Evolutionary conservation across 2,113 vertebrate species (phyloP), one percentile per base, ranked within the genome.

Genomic region (Podarcis muralis): DNA sequence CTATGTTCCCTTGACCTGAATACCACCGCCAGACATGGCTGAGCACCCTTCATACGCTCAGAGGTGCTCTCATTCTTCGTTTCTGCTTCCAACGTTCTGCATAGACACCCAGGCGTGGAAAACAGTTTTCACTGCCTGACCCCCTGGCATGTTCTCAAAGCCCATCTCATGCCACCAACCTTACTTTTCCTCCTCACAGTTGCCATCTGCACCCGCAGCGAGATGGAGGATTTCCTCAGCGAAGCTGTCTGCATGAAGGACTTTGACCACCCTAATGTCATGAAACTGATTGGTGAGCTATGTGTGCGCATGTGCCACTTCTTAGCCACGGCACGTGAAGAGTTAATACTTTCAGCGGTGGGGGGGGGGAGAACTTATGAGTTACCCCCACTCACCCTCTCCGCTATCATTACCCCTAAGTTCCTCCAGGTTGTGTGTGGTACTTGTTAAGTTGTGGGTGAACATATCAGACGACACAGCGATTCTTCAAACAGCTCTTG

Each of bases 211-310:
- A 98, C 98, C 0, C 97, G 98, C 69, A 97, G 97, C 0, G 98
- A 99, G 92, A 98, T 99, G 98, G 98, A 99, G 84, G 98, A 99
- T 57, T 99, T 99, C 88, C 97, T 99, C 37, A 97, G 98, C 1
- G 98, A 99, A 85, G 98, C 98, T 0, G 98, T 98, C 76, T 98
- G 98, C 92, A 99, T 99, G 98, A 99, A 98, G 85, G 98, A 99
- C 95, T 99, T 99, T 1, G 98, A 99, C 94, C 98, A 99, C 89
- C 95, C 97, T 82, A 99, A 99, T 0, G 98, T 99, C 92, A 98
- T 99, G 98, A 97, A 98, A 92, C 97, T 99, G 43, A 95, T 99
- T 0, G 98, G 98, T 99, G 90, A 96, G 97, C 27, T 12, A 16
- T 37, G 7, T 8, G 23, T 9, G 81, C 3, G 35, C 23, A 18